Evolutionary conservation across 1,140 invertebrate genomes (phyloP), one percentile per base, ranked within the genome.

Genomic region (Drosophila nebulosa): DNA sequence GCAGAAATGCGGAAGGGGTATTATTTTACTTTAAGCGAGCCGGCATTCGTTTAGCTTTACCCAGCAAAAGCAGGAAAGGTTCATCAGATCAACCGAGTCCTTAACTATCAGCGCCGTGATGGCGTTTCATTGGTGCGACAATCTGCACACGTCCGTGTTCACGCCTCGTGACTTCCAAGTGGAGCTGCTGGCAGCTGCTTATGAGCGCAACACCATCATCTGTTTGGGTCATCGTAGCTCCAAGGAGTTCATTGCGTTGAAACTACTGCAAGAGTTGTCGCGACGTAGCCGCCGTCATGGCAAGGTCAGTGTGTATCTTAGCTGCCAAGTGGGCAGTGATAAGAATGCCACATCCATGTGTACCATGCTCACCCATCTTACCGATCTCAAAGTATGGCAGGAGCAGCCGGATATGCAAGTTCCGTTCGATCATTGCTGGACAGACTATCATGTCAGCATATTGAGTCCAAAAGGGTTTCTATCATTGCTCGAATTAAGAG

Each of bases 231-330:
- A 96, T 72, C 94, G 94, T 53, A 93, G 94, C 14, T 97, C 97
- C 42, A 98, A 98, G 92, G 95, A 96, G 27, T 99, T 98, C 91
- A 95, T 99, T 74, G 95, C 96, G 5, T 94, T 97, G 6, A 96
- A 98, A 94, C 92, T 99, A 12, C 95, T 98, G 46, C 96, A 97
- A 92, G 95, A 96, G 89, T 90, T 94, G 60, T 93, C 94, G 1
- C 92, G 92, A 92, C 94, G 78, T 79, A 94, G 78, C 90, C 81
- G 91, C 86, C 86, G 86, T 3, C 64, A 18, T 21, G 59, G 61
- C 24, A 83, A 90, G 52, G 61, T 90, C 9, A 79, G 83, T 58
- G 52, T 92, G 4, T 89, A 89, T 9, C 64, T 90, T 9, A 79
- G 73, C 14, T 63, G 52, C 5, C 66, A 90, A 26, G 67, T 80